Base-by-base conservation (phyloP, 2,113 vertebrate species). In the Camelus bactrianus region DNA sequence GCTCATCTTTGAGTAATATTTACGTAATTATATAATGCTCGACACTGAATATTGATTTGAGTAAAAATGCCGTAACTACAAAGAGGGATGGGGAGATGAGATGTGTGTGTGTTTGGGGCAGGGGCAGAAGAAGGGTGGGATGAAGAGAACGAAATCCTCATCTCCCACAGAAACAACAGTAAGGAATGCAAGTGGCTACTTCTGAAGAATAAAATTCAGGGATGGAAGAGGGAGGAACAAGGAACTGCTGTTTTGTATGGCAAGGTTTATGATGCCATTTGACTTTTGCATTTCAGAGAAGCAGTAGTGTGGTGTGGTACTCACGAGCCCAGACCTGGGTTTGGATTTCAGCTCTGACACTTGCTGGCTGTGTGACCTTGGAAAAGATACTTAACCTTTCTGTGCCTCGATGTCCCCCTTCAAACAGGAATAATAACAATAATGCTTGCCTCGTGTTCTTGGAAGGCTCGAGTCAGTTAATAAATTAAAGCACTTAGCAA, bases 221-320 rank as follows among this genome's bases (percentile, higher is more conserved):
- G 42, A 5, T 3, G 1, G n/a, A 62, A n/a, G 70, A 79, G 56
- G 50, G 3, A 24, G 4, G 35, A 52, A 46, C 12, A 22, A 67
- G 72, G 30, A 17, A 64, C 42, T 54, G 62, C 65, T 69, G 28
- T 60, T n/a, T 62, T 54, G 69, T 76, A 0, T 22, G 35, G 4
- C 26, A 79, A 62, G 46, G 46, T 11, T 64, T 15, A n/a, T 30
- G 22, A 30, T 30, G 3, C 46, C 28, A 35, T 48, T 32, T 65
- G 56, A 64, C n/a, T 38, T 85, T 20, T 30, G 30, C 26, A 35
- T 77, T n/a, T 77, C 82, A 24, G 65, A 90, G 52, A 52, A 56
- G 46, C 38, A 38, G 15, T 5, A 46, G 15, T 5, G 0, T n/a
- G 11, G 8, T 16, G 5, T 0, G 19, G 15, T 13, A 14, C 70